A percentile compares a stretch with the other conserved stretches of the same genome.
phyloP scores from a whole-genome alignment of 2,888 invertebrate species.

The Acholoe squamosa region DNA sequence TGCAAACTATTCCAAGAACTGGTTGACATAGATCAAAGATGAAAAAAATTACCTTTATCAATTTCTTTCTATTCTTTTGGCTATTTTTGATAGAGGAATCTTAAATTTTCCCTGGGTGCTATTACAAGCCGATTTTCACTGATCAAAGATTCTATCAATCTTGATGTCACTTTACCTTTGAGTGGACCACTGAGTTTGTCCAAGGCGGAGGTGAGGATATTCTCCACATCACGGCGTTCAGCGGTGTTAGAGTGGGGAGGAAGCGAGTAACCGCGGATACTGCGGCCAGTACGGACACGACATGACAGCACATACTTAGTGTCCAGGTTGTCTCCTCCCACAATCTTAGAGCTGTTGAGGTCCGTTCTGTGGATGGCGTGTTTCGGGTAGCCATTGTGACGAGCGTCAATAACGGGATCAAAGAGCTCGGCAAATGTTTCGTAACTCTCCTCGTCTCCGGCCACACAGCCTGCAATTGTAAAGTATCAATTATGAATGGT shows the following conservation, averaged over 20 bases:
- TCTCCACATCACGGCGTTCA: slow-evolving; percentile 72
- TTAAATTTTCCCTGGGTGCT: no score
- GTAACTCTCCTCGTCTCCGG: slow-evolving; percentile 94
- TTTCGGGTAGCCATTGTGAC: slow-evolving; percentile 68
- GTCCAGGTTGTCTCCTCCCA: slow-evolving; percentile 70
- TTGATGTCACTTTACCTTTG: slow-evolving; percentile 60
- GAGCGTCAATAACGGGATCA: slow-evolving; percentile 93
- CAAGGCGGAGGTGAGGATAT: slow-evolving; percentile 68
- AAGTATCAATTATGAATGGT: no score
- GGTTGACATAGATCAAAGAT: no score
- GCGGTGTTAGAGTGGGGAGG: slow-evolving; percentile 83
- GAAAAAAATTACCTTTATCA: no score
- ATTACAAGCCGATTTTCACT: no score
- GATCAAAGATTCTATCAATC: no score
- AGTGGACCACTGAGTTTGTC: slow-evolving; percentile 64
- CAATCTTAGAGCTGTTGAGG: slow-evolving; percentile 64
- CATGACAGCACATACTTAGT: slow-evolving; percentile 75
- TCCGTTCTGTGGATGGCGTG: slow-evolving; percentile 67
- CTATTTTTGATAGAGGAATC: no score
- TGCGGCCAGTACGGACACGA: slow-evolving; percentile 78
- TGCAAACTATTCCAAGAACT: no score
- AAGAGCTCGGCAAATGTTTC: slow-evolving; percentile 91
- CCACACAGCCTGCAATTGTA: slow-evolving; percentile 65
- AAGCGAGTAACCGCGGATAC: slow-evolving; percentile 77
- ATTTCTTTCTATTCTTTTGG: no score